Percentiles rank a stretch among this genome's conserved stretches.
Evolutionary conservation across 2,113 vertebrate species (phyloP).

Genomic region (Machaerirhynchus nigripectus): DNA sequence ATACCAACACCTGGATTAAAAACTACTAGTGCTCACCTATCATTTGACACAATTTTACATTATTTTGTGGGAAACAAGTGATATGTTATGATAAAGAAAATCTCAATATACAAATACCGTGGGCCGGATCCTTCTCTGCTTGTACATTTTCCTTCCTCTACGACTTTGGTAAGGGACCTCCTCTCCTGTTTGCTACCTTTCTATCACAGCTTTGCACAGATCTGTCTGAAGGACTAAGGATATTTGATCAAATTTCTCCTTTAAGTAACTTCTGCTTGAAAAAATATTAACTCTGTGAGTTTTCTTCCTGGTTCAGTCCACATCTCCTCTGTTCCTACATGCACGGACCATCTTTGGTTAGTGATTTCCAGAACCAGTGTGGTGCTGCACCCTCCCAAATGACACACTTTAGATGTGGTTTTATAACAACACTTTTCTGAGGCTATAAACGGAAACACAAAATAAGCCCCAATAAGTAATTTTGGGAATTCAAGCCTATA

Average conservation of each 20-base stretch:
- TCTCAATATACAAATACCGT: not conserved
- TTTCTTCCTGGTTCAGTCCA: not conserved
- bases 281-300: not conserved
- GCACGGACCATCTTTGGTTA: not conserved
- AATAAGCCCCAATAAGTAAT: not conserved
- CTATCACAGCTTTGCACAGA: not conserved
- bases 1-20: not conserved
- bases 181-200: not conserved
- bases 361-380: not conserved
- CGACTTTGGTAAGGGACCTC: not conserved
- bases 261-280: not conserved
- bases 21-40: not conserved
- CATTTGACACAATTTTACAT: not conserved
- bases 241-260: not conserved
- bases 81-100: not conserved
- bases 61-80: not conserved
- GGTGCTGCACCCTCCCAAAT: not conserved
- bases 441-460: not conserved
- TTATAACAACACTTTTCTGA: not conserved
- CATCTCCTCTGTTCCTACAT: not conserved
- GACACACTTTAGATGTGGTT: not conserved
- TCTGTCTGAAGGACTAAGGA: not conserved
- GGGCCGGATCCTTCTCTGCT: not conserved
- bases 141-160: not conserved
- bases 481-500: not conserved